Evolutionary conservation across 2,888 invertebrate species (phyloP).

Genomic region (Nebria brevicollis): DNA sequence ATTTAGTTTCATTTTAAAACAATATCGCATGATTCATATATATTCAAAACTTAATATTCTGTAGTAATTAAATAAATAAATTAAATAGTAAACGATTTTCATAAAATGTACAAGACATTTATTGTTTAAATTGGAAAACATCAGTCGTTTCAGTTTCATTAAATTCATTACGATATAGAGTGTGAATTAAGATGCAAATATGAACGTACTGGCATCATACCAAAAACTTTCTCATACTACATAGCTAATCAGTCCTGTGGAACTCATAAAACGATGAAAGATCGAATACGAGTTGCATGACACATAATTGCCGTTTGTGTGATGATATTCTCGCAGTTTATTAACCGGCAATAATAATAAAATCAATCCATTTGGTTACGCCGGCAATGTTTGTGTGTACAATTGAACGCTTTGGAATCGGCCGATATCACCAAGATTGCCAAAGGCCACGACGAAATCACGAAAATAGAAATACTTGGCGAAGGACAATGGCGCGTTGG

Average conservation of each 20-base stretch:
- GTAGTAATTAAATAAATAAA: background rate
- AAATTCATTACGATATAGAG: slow-evolving; percentile 2
- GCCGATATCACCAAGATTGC: slow-evolving; percentile 6
- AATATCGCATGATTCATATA: no score
- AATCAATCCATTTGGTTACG: background rate
- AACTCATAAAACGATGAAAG: slow-evolving; percentile 13
- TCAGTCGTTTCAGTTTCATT: background rate
- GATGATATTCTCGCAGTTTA: background rate
- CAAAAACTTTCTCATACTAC: slow-evolving; percentile 39
- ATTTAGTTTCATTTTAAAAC: background rate
- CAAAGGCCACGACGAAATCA: slow-evolving; percentile 32
- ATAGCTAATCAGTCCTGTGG: slow-evolving; percentile 6
- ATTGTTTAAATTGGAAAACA: background rate
- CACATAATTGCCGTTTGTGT: background rate
- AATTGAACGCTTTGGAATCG: slow-evolving; percentile 1
- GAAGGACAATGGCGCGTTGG: slow-evolving; percentile 42
- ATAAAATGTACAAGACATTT: background rate
- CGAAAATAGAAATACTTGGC: slow-evolving; percentile 45
- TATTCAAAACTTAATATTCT: no score
- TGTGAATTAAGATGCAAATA: slow-evolving; percentile 14
- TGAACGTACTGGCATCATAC: slow-evolving; percentile 12
- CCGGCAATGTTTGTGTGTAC: background rate
- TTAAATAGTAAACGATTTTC: background rate
- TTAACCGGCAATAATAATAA: slow-evolving; percentile 11
- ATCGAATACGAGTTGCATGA: background rate